Base-by-base conservation (phyloP, 2,113 vertebrate species). In the Scatophagus argus region DNA sequence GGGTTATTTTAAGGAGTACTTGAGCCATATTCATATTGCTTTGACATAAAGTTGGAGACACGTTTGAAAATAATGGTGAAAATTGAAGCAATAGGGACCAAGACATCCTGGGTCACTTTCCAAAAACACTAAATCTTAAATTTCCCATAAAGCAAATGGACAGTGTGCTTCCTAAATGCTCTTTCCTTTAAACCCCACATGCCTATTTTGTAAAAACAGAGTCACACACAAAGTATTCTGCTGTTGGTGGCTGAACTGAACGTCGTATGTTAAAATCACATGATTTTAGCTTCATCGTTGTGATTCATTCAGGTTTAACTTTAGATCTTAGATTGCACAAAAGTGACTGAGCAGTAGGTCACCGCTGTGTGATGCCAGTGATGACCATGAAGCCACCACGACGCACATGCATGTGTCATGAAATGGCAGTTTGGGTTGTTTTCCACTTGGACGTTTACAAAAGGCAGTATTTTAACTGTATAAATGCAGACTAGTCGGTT, bases 241-340 rank as follows among this genome's bases (percentile, higher is more conserved):
- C 58, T 39, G 21, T 25, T n/a, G 10, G 11, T 31, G 13, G 51
- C 25, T 31, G 8, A 55, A 55, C 39, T 21, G 2, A 52, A 9
- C 31, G 27, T 12, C 8, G 23, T 29, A 27, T 67, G 67, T 68
- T 41, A 4, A 68, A 31, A 2, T 52, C 9, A 23, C 21, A 1
- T 38, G 23, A 63, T n/a, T n/a, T n/a, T n/a, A n/a, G 39, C 77
- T 29, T 41, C 52, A 1, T 19, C 21, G 4, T n/a, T 46, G 2
- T 54, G 25, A 49, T 56, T 54, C 19, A 43, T 29, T 27, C 1
- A 36, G 25, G 61, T 34, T 79, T 55, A 34, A 56, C 10, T 61
- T 76, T 73, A 46, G n/a, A 21, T 59, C 32, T 21, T 21, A 59
- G 32, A 2, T 55, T 47, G 14, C 65, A 43, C 47, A 67, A 63